phyloP scores from a whole-genome alignment of 2,797 vertebrate genomes.

The Poeciliopsis paucimaculata region DNA sequence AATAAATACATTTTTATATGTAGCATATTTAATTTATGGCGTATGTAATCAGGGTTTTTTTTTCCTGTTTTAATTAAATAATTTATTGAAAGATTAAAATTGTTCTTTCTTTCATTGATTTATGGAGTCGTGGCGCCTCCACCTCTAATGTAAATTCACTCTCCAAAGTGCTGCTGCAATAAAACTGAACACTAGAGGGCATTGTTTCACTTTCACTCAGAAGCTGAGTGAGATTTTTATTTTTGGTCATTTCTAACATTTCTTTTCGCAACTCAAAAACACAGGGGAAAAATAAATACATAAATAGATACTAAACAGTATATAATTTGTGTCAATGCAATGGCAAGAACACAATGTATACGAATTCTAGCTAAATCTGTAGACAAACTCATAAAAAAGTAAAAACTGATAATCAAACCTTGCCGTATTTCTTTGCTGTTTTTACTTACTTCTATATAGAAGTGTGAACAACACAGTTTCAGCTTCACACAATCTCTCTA shows the following conservation, averaged over 20 bases:
- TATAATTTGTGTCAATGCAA: too few relatives aligned
- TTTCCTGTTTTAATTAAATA: neutral
- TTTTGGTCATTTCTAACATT: neutral
- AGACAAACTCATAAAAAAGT: neutral
- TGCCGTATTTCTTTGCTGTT: neutral
- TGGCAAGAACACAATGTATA: too few relatives aligned
- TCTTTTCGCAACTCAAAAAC: neutral
- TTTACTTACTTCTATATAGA: too few relatives aligned
- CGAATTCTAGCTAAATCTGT: neutral
- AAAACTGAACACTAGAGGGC: slow-evolving; percentile 31
- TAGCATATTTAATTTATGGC: neutral
- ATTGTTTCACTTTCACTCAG: slow-evolving; percentile 27
- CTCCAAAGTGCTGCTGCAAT: neutral
- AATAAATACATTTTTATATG: neutral
- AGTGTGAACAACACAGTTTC: too few relatives aligned
- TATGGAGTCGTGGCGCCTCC: neutral
- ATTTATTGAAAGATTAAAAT: neutral
- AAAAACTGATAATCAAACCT: neutral
- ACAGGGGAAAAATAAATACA: neutral
- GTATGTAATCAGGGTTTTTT: neutral
- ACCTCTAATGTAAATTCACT: neutral
- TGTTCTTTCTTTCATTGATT: neutral
- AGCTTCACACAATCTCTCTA: too few relatives aligned
- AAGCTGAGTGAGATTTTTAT: neutral
- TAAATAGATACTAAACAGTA: neutral